Percentiles rank a stretch among this genome's conserved stretches.
Conservation (phyloP, 2,888 invertebrate species). For the Anoplius nigerrimus region DNA sequence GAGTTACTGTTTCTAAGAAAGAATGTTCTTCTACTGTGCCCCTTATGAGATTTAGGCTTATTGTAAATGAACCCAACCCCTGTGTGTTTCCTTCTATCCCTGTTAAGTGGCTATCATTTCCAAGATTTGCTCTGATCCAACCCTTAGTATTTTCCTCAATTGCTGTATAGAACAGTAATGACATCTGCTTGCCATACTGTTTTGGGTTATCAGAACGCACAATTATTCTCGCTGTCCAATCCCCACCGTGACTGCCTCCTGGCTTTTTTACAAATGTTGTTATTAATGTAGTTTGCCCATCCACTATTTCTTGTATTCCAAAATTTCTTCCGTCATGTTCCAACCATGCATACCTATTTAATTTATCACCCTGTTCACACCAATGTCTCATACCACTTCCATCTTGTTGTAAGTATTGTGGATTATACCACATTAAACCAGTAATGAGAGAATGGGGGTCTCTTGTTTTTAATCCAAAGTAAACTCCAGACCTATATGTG, state of each 20-base stretch:
- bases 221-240: conserved; percentile 92
- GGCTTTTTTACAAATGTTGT: conserved; percentile 93
- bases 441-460: conserved; percentile 92
- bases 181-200: conserved; percentile 77
- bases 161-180: conserved; percentile 88
- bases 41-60: conserved; percentile 74
- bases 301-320: conserved; percentile 92
- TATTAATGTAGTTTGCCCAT: conserved; percentile 84
- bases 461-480: conserved; percentile 94
- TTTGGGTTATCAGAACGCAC: conserved; percentile 75
- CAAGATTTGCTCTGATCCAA: conserved; percentile 75
- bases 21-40: conserved; percentile 84
- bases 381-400: conserved; percentile 90
- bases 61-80: conserved; percentile 85
- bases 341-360: conserved; percentile 90
- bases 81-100: conserved; percentile 86
- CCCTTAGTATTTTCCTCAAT: conserved; percentile 85
- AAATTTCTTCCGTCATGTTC: conserved; percentile 95
- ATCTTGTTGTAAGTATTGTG: conserved; percentile 80
- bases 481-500: conserved; percentile 90
- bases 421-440: conserved; percentile 98
- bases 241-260: conserved; percentile 89
- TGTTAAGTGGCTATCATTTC: conserved; percentile 76
- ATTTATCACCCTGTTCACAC: conserved; percentile 92
- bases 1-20: conserved; percentile 83